These are phyloP conservation scores for Rhincodon typus DNA, from an alignment of 2,797 vertebrate genomes.

Conservation along the genomic window DNA sequence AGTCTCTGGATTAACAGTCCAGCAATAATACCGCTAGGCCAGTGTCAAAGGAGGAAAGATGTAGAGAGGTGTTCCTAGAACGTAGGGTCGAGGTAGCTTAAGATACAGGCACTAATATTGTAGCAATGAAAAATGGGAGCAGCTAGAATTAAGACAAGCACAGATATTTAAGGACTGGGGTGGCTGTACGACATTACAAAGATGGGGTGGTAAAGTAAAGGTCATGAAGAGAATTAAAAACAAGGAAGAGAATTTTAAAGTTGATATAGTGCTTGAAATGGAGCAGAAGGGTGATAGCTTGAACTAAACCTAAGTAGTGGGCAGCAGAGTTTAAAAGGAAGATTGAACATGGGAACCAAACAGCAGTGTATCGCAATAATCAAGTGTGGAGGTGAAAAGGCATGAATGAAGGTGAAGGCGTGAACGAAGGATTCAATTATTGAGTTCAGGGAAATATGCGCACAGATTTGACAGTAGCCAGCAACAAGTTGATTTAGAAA, in stretches of 20 bases:
- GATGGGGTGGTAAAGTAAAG: neutral
- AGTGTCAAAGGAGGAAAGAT: neutral
- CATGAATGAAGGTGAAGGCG: too few species aligned
- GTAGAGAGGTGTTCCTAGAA: neutral
- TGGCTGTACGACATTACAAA: neutral
- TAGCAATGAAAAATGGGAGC: neutral
- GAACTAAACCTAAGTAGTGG: neutral
- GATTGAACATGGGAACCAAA: neutral
- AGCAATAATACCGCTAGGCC: too few species aligned
- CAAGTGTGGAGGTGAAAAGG: neutral
- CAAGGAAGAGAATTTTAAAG: neutral
- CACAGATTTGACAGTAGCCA: too few species aligned
- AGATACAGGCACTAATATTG: neutral
- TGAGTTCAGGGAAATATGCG: too few species aligned
- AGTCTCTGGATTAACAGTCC: too few species aligned
- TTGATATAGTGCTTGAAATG: neutral
- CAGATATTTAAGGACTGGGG: too few species aligned
- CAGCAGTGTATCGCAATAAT: neutral
- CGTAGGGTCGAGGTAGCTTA: neutral
- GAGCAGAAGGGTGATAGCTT: neutral
- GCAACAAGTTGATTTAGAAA: too few species aligned
- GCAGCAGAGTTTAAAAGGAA: neutral
- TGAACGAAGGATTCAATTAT: too few species aligned
- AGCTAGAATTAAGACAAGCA: neutral
- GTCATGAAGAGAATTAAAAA: neutral